Evolutionary conservation across 2,113 vertebrate genomes (phyloP).

Genomic region (Mus pahari): DNA sequence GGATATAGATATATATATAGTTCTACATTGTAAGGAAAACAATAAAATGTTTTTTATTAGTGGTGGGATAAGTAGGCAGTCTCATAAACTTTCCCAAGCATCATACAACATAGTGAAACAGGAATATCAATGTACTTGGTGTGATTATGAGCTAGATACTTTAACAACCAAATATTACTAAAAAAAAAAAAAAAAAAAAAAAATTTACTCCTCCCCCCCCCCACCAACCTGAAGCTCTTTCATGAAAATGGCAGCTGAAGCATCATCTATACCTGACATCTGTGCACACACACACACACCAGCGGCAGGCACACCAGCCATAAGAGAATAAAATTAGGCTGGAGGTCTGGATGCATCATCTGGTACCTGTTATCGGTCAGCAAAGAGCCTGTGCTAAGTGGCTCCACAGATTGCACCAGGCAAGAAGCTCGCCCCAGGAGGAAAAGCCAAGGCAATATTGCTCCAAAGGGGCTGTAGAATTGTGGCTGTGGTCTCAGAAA

Average conservation of each 20-base stretch:
- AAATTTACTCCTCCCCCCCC: background rate
- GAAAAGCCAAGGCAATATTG: conserved; percentile 41
- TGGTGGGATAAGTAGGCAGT: background rate
- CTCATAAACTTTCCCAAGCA: background rate
- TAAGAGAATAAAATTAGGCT: conserved; percentile 39
- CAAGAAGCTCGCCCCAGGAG: conserved; percentile 72
- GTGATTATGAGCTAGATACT: background rate
- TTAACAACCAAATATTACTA: background rate
- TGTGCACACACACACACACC: conserved; percentile 28
- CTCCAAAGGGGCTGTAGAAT: conserved; percentile 52
- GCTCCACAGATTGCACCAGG: conserved; percentile 61
- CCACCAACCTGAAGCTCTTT: conserved; percentile 29
- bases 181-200: background rate
- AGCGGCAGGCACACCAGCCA: background rate
- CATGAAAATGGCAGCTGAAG: conserved; percentile 4
- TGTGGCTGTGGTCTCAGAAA: conserved; percentile 54
- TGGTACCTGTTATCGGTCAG: conserved; percentile 65
- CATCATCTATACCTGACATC: background rate
- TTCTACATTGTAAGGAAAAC: background rate
- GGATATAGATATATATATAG: background rate
- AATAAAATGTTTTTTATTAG: background rate
- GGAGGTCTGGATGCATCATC: conserved; percentile 50
- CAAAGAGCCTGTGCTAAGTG: background rate
- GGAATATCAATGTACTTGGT: background rate
- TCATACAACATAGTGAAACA: background rate